Evolutionary conservation across 2,797 vertebrate species (phyloP), one percentile per base, ranked within the genome.

Genomic region (Columba guinea): DNA sequence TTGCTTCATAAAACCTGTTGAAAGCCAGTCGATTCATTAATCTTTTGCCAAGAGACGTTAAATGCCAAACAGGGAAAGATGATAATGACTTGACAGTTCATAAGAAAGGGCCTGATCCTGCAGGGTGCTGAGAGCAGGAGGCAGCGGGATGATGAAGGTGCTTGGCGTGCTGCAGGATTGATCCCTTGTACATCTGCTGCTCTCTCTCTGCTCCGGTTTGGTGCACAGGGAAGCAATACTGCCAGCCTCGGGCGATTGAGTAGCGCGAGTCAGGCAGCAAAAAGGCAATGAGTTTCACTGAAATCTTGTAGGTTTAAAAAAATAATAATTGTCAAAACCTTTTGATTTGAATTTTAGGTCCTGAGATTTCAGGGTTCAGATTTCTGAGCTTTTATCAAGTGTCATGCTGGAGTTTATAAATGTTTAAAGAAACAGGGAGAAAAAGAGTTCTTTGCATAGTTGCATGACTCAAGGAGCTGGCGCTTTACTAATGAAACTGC

Each of bases 41-140:
- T 97, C 96, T 96, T 96, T 82, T 97, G 97, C 97, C 97, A 97
- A 95, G 94, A 96, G 75, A 85, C n/a, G 52, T 95, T 95, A 94
- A 93, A 80, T 73, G 94, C 95, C 95, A 86, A 95, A n/a, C 44
- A 37, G 89, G 80, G 94, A 75, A 93, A 93, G 96, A 95, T 1
- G 90, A 96, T 96, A 96, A 97, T 94, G 95, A 78, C 94, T 92
- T 95, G 91, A 93, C 95, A 95, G 94, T 81, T 95, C 85, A 55
- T 95, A 71, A 85, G 89, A 41, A 75, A 91, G 77, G 46, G 88
- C n/a, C 81, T 28, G 71, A 93, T 97, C 68, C 94, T 94, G 78
- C 49, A 19, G 49, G 86, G 84, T 44, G 78, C 81, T 75, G 84
- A 44, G 41, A 74, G 26, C 2, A 35, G 70, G 64, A 80, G 81